Base-by-base conservation (phyloP, 2,888 invertebrate genomes). In the Penaeus monodon region DNA sequence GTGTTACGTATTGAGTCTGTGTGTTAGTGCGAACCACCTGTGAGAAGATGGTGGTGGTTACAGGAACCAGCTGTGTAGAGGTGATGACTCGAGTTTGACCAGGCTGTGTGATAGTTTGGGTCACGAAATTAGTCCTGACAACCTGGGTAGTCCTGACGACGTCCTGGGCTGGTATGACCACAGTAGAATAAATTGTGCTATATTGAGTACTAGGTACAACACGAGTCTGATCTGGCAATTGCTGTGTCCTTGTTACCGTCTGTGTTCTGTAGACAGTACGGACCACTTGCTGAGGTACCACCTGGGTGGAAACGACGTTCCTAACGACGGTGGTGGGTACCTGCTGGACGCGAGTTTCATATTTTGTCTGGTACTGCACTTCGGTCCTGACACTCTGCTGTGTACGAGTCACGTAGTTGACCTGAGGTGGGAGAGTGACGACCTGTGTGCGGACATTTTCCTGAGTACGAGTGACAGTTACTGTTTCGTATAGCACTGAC, bases 21-120 rank as follows among this genome's bases (percentile, higher is more conserved):
- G 84, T 84, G 29, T 81, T 80, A 27, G 84, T 83, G 20, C n/a
- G 38, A 70, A 88, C 84, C 17, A 82, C 70, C 57, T 81, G 80
- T 0, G 86, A 88, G 82, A 82, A 86, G n/a, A 86, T 49, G 7
- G 89, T 89, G 24, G 78, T 82, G 70, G 84, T 86, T 33, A 86
- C 63, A 10, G 86, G 79, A 29, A 82, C 22, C 27, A 86, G 49
- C n/a, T 82, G 80, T 17, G 88, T 88, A 57, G 88, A 84, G 64
- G 86, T 86, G 64, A 86, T 81, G 49, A 81, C 22, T 63, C 74
- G 86, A 20, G 88, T 88, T 29, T 79, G 70, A 20, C 84, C 84
- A 64, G 84, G 86, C n/a, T 79, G 86, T 33, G 82, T 88, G 49
- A 79, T 82, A 27, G 88, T 88, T 22, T 81, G 84, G 63, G 84